Evolutionary conservation across 2,113 vertebrate genomes (phyloP).

Genomic region (Sander lucioperca): DNA sequence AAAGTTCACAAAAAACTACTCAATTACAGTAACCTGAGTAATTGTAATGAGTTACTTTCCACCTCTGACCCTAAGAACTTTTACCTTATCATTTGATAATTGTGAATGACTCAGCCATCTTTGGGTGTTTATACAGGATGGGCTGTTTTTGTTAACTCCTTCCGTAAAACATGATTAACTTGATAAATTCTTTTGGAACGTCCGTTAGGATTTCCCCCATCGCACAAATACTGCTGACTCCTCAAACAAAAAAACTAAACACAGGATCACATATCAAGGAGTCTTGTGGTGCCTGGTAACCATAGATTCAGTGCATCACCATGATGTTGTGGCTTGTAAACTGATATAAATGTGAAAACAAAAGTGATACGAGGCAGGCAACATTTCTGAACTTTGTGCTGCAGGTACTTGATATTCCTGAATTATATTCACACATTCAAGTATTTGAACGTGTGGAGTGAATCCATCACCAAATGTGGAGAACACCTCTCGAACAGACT

Average conservation of each 20-base stretch:
- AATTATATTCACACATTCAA: background rate
- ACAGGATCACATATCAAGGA: background rate
- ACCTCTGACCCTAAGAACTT: too few species aligned
- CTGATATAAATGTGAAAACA: constrained; percentile 37
- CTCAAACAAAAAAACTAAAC: background rate
- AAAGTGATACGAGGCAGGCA: constrained; percentile 38
- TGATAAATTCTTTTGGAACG: background rate
- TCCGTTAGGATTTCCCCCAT: too few species aligned
- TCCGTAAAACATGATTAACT: background rate
- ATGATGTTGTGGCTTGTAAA: constrained; percentile 47
- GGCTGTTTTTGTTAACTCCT: background rate
- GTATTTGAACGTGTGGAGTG: background rate
- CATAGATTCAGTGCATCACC: background rate
- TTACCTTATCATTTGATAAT: too few species aligned
- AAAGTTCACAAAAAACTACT: too few species aligned
- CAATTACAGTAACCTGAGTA: too few species aligned
- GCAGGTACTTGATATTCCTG: background rate
- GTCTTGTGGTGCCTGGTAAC: background rate
- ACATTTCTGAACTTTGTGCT: background rate
- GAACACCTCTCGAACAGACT: background rate
- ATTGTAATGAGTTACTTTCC: too few species aligned
- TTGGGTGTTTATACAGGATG: background rate
- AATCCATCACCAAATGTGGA: constrained; percentile 55
- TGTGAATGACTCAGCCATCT: background rate
- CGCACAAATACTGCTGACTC: background rate